A percentile compares a stretch with the other conserved stretches of the same genome.
These are phyloP conservation scores for Agapostemon virescens DNA, from an alignment of 2,888 invertebrate species.

Conservation along the genomic window DNA sequence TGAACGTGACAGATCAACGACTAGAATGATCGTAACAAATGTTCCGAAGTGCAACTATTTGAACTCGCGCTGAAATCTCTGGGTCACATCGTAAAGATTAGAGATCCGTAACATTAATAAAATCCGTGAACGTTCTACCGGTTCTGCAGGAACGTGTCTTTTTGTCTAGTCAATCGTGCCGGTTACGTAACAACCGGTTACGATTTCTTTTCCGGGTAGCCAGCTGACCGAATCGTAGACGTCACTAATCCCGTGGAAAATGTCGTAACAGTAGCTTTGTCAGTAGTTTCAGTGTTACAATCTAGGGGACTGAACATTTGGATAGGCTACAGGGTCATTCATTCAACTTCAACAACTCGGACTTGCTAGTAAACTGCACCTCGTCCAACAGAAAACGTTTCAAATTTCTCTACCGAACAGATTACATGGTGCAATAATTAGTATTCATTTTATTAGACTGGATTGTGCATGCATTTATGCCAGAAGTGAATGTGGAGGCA, in stretches of 20 bases:
- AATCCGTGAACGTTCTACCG: constrained; percentile 39
- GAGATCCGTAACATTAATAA: constrained; percentile 17
- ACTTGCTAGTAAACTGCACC: not conserved
- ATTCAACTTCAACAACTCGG: not conserved
- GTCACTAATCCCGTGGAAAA: constrained; percentile 46
- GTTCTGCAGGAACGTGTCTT: constrained; percentile 48
- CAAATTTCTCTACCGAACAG: too few species aligned
- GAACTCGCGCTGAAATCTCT: not conserved
- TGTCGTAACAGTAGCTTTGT: constrained; percentile 48
- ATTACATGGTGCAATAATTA: not conserved
- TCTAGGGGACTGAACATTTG: constrained; percentile 10
- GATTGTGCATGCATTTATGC: too few species aligned
- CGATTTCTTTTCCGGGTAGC: constrained; percentile 60
- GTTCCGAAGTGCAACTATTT: not conserved
- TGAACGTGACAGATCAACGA: not conserved
- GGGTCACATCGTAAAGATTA: constrained; percentile 8
- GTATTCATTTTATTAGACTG: not conserved
- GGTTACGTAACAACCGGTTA: constrained; percentile 64
- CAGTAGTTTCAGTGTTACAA: constrained; percentile 4
- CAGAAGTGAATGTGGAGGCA: not conserved
- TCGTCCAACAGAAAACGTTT: not conserved
- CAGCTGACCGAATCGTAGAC: constrained; percentile 61
- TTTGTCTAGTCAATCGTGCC: constrained; percentile 45
- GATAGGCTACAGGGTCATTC: not conserved
- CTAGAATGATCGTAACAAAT: not conserved